These are phyloP conservation scores for Argynnis bischoffii DNA, from an alignment of 2,888 invertebrate species.

Conservation along the genomic window DNA sequence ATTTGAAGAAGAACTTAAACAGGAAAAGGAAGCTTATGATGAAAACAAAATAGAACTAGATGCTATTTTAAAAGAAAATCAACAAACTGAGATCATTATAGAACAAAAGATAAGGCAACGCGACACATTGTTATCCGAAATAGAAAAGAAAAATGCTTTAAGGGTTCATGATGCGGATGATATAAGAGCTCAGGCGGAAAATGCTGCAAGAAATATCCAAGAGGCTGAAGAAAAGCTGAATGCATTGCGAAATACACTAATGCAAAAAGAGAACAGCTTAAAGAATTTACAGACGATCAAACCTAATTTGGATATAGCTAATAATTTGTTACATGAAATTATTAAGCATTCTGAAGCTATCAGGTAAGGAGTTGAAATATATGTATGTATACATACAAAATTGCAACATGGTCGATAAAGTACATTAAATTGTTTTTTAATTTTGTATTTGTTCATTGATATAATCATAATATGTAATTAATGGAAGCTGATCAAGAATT, in stretches of 20 bases:
- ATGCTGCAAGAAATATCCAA: constrained; percentile 59
- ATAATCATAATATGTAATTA: too few relatives aligned
- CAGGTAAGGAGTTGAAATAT: constrained; percentile 48
- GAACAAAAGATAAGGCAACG: constrained; percentile 63
- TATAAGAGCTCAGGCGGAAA: constrained; percentile 58
- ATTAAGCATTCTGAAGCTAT: constrained; percentile 58
- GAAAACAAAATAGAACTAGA: constrained; percentile 59
- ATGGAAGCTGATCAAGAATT: too few relatives aligned
- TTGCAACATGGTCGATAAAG: not conserved
- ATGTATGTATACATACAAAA: not conserved
- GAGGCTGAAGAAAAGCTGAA: constrained; percentile 64
- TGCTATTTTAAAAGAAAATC: constrained; percentile 54
- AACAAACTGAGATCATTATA: constrained; percentile 53
- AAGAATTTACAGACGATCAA: constrained; percentile 68
- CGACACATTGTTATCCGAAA: constrained; percentile 60
- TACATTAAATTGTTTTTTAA: too few relatives aligned
- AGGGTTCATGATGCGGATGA: constrained; percentile 72
- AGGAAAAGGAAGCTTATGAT: constrained; percentile 57
- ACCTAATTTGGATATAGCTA: constrained; percentile 63
- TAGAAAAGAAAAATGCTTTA: constrained; percentile 57
- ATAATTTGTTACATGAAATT: constrained; percentile 64
- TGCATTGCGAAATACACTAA: constrained; percentile 51
- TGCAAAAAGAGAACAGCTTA: constrained; percentile 65
- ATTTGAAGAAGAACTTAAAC: constrained; percentile 63
- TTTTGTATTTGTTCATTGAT: too few relatives aligned